Conservation (phyloP, 2,113 vertebrate species). For the Tachysurus fulvidraco region DNA sequence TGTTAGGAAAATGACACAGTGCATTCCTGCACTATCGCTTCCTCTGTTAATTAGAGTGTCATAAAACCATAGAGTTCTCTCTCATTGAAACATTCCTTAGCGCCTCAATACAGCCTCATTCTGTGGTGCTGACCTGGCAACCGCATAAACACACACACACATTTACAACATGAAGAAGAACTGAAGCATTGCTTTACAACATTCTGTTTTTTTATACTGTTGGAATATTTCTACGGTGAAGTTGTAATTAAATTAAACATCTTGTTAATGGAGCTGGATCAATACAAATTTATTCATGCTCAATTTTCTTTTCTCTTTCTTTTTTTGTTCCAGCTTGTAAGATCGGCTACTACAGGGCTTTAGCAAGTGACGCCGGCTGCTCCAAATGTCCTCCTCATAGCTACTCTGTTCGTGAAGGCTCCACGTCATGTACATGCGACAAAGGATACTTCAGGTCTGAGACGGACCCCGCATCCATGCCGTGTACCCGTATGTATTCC, state of each 20-base stretch:
- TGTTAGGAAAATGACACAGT: conserved; percentile 1
- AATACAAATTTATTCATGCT: conserved; percentile 29
- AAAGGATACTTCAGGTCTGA: conserved; percentile 83
- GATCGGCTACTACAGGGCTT: conserved; percentile 85
- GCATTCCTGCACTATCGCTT: conserved; percentile 55
- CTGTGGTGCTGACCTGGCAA: conserved; percentile 15
- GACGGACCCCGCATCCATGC: conserved; percentile 83
- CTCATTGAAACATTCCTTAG: conserved; percentile 46
- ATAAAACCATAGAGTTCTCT: conserved; percentile 38
- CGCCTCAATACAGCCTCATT: background rate
- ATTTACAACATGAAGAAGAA: background rate
- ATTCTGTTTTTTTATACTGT: background rate
- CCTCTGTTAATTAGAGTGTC: conserved; percentile 49
- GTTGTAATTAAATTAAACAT: background rate
- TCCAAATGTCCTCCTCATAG: conserved; percentile 86
- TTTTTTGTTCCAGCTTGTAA: conserved; percentile 76
- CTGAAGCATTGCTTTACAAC: background rate
- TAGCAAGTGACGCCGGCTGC: conserved; percentile 79
- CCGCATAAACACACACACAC: conserved; percentile 38
- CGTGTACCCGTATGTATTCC: conserved; percentile 84
- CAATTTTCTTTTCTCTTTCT: conserved; percentile 4
- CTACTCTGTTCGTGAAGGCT: conserved; percentile 84
- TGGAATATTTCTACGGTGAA: background rate
- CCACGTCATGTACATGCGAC: conserved; percentile 84
- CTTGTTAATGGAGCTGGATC: background rate